These are phyloP conservation scores for Tympanoctomys barrerae DNA, from an alignment of 2,797 vertebrate genomes.

Conservation along the genomic window DNA sequence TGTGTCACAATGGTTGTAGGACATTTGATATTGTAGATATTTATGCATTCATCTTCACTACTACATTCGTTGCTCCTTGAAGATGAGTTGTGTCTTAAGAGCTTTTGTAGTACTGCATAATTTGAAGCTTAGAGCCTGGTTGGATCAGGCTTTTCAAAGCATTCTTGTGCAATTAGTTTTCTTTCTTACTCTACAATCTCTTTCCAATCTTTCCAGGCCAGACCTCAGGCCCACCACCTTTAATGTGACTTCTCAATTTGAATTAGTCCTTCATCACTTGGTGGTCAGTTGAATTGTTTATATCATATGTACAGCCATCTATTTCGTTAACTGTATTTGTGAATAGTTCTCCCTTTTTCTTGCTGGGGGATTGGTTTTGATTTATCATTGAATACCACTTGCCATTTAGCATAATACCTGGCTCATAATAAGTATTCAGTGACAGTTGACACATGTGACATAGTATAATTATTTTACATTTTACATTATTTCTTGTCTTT, in stretches of 20 bases:
- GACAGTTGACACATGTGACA: neutral
- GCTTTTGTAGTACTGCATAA: neutral
- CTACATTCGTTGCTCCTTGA: neutral
- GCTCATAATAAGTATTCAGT: constrained; percentile 9
- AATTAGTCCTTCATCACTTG: neutral
- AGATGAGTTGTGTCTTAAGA: neutral
- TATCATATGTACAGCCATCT: neutral
- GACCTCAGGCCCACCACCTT: neutral
- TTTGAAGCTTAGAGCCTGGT: neutral
- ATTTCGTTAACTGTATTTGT: neutral
- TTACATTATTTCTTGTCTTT: constrained; percentile 20
- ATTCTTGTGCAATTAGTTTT: constrained; percentile 27
- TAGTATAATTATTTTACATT: neutral
- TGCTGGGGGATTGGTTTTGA: constrained; percentile 5
- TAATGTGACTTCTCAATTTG: neutral
- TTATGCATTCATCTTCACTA: neutral
- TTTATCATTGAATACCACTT: constrained; percentile 6
- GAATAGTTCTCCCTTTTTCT: constrained; percentile 1
- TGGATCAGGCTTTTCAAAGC: neutral
- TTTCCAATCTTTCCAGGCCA: neutral
- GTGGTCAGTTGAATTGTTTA: constrained; percentile 43
- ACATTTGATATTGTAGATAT: neutral
- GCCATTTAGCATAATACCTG: neutral
- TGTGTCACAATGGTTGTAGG: neutral
- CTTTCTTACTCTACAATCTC: neutral